Percentiles rank a stretch among this genome's conserved stretches.
Conservation (phyloP, 2,113 vertebrate genomes). For the Pleuronectes platessa region DNA sequence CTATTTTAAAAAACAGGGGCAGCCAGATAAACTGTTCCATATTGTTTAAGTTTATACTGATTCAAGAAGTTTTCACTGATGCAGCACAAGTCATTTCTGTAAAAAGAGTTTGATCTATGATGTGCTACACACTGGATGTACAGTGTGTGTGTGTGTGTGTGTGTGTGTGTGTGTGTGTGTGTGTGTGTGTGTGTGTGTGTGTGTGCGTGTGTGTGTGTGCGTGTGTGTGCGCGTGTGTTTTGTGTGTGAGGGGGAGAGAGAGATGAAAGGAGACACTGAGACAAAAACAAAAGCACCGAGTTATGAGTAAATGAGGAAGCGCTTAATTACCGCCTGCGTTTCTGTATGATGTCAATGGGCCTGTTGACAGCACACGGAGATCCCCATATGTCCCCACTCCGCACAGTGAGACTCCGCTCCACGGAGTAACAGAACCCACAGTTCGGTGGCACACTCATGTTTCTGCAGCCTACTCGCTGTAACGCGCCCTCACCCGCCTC, state of each 20-base stretch:
- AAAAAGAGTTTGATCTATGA: not conserved
- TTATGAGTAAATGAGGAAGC: conserved; percentile 51
- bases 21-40: not conserved
- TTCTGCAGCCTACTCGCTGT: conserved; percentile 15
- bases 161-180: not conserved
- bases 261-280: conserved; percentile 32
- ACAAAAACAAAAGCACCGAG: conserved; percentile 8
- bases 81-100: not conserved
- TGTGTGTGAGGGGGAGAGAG: not conserved
- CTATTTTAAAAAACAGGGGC: too few species aligned
- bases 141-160: not conserved
- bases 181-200: conserved; percentile 3
- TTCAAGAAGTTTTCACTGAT: not conserved
- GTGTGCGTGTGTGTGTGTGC: not conserved
- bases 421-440: conserved; percentile 73
- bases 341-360: conserved; percentile 85
- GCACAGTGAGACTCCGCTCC: conserved; percentile 72
- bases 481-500: conserved; percentile 55
- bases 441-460: conserved; percentile 73
- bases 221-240: not conserved
- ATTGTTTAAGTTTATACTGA: not conserved
- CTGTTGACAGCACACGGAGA: conserved; percentile 84
- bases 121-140: not conserved
- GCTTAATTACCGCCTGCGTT: conserved; percentile 83
- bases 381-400: conserved; percentile 77